Evolutionary conservation across 1,140 invertebrate species (phyloP).

Genomic region (Dufourea novaeangliae): DNA sequence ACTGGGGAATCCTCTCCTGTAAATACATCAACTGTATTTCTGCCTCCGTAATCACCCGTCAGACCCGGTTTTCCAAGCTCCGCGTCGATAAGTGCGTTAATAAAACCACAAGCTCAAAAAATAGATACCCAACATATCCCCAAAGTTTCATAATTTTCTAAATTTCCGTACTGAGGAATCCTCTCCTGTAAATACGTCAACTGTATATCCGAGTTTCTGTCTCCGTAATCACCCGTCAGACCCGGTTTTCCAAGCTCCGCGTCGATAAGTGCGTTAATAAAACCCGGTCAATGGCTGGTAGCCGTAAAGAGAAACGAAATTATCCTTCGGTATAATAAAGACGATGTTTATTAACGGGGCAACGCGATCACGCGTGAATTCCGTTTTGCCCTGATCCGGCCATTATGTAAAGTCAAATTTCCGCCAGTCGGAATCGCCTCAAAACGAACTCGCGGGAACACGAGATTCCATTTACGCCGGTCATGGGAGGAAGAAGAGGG

Average conservation of each 20-base stretch:
- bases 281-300: neutral
- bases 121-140: no score
- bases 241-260: neutral
- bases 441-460: constrained; percentile 49
- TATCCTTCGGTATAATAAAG: neutral
- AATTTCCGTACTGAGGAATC: no score
- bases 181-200: no score
- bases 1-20: no score
- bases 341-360: neutral
- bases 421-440: constrained; percentile 48
- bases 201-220: no score
- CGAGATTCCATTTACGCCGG: constrained; percentile 56
- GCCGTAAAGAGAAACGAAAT: neutral
- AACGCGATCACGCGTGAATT: neutral
- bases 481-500: neutral
- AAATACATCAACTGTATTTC: no score
- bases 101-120: no score
- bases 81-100: neutral
- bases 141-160: no score
- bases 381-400: neutral
- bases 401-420: constrained; percentile 60
- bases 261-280: neutral
- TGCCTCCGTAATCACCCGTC: no score
- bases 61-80: neutral
- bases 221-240: neutral